Conservation (phyloP, 2,888 invertebrate species). For the Cetonia aurata region DNA sequence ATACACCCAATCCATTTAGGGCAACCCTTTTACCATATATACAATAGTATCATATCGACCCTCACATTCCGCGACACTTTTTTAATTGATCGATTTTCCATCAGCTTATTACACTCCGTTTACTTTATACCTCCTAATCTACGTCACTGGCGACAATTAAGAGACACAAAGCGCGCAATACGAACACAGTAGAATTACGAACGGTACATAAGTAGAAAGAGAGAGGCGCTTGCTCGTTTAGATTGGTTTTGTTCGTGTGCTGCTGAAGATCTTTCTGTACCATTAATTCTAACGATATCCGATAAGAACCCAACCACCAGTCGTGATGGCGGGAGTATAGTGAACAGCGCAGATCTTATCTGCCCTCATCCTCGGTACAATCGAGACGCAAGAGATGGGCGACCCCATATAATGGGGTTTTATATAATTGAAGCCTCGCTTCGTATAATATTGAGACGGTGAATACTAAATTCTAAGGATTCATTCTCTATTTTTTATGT, state of each 20-base stretch:
- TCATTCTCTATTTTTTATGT: no score
- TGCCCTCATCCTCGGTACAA: constrained; percentile 1
- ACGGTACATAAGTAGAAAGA: background rate
- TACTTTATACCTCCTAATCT: no score
- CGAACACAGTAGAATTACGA: background rate
- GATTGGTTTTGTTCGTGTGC: constrained; percentile 18
- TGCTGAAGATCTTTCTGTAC: constrained; percentile 29
- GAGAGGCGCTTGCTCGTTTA: constrained; percentile 1
- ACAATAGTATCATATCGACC: no score
- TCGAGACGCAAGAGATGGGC: constrained; percentile 5
- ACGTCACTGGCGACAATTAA: constrained; percentile 16
- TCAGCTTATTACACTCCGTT: no score
- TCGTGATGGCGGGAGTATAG: constrained; percentile 8
- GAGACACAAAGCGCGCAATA: background rate
- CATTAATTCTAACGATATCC: constrained; percentile 37
- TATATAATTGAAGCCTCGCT: constrained; percentile 5
- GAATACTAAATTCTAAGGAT: no score
- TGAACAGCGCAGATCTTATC: constrained; percentile 29
- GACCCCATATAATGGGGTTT: background rate
- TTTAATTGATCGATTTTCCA: no score
- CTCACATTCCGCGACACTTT: no score
- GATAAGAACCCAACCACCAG: constrained; percentile 19
- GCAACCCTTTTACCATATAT: no score
- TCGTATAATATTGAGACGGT: background rate
- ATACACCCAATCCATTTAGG: no score